These are phyloP conservation scores for Graptemys geographica DNA, from an alignment of 2,797 vertebrate genomes.

Conservation along the genomic window DNA sequence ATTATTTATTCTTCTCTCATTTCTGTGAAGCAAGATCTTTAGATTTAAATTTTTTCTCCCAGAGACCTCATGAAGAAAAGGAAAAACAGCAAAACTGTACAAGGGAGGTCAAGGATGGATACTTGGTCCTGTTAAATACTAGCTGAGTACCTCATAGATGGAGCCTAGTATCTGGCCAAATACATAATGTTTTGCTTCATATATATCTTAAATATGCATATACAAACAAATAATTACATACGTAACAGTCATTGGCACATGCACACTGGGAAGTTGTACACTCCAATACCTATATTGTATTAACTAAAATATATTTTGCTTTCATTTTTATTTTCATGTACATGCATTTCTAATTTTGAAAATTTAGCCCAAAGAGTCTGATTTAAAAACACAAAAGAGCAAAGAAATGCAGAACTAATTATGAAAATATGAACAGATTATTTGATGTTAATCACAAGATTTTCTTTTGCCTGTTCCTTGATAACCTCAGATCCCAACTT, in stretches of 20 bases:
- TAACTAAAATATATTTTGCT: not conserved
- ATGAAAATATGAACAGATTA: not conserved
- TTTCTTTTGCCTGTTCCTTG: not conserved
- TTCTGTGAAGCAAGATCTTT: not conserved
- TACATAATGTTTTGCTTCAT: not conserved
- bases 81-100: not conserved
- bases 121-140: not conserved
- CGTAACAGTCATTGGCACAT: not conserved
- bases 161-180: not conserved
- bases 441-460: not conserved
- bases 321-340: not conserved
- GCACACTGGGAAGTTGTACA: rapidly evolving
- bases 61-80: not conserved
- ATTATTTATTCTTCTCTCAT: not conserved
- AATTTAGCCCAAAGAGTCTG: not conserved
- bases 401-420: not conserved
- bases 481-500: not conserved
- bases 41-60: not conserved
- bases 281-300: not conserved
- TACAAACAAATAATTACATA: not conserved
- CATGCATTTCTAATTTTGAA: not conserved
- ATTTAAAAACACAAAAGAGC: slow-evolving; percentile 47
- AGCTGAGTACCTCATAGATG: not conserved
- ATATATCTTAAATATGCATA: not conserved
- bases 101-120: not conserved